Evolutionary conservation across 2,888 invertebrate genomes (phyloP), one percentile per base, ranked within the genome.

Genomic region (Chloroclystis v-ata): DNA sequence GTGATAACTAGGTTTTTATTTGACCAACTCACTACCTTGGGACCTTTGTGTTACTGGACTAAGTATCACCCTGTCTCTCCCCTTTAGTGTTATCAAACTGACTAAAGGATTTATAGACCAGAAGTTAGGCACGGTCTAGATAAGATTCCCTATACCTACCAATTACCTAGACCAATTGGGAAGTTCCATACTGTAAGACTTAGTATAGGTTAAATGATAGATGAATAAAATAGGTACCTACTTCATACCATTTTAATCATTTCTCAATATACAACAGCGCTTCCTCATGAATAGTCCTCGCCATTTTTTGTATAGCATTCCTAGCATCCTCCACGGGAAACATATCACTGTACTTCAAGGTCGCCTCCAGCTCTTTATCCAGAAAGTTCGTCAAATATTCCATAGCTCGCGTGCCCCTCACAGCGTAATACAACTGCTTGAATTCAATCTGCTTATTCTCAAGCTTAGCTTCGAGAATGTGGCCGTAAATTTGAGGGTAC

Each of bases 271-370:
- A 86, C 58, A 80, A 77, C 40, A 78, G 40, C 1, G 84, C 67
- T 54, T 86, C 86, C 1, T 63, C 60, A 28, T 82, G 78, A 2
- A 85, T 69, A 0, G 80, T 80, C n/a, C 65, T 16, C 10, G 86
- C 86, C 86, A 86, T 86, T 54, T 82, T 84, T 63, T 79, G 80
- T 28, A 86, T 58, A 13, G 85, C 72, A 4, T 47, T 28, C 56
- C 75, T 68, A 10, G 86, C 86, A 7, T 86, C 86, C 10, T 75
- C 72, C 4, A 78, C 72, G 0, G 83, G 83, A 32, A 86, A 83
- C 56, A 54, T 68, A 9, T 78, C 75, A 5, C 68, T 75, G 16
- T 67, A 75, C 49, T 65, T 75, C 62, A 82, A 30, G n/a, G 83
- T 69, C 1, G 75, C 67, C 1, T 62, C 69, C 62, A 83, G 54